Evolutionary conservation across 2,113 vertebrate species (phyloP).

Genomic region (Zapus hudsonius): DNA sequence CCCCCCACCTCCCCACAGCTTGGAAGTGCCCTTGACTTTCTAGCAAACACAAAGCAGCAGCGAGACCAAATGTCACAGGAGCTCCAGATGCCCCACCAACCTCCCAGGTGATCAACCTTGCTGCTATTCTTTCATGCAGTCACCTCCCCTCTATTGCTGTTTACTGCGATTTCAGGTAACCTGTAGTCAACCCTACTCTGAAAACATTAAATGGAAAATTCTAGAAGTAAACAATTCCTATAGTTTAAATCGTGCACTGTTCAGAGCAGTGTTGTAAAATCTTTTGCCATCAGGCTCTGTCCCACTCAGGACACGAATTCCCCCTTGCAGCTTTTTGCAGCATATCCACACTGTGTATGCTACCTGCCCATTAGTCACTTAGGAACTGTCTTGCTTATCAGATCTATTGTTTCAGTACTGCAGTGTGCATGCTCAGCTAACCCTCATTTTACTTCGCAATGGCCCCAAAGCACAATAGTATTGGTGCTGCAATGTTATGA

Average conservation of each 20-base stretch:
- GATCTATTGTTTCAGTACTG: not conserved
- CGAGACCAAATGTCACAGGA: not conserved
- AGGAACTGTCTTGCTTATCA: not conserved
- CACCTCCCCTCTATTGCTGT: no score
- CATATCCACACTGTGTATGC: not conserved
- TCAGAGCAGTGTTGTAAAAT: not conserved
- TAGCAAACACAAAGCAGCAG: not conserved
- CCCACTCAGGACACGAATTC: not conserved
- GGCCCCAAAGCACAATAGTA: not conserved
- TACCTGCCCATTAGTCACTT: not conserved
- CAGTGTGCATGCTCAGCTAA: not conserved
- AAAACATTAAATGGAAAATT: not conserved
- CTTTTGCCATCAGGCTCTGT: not conserved
- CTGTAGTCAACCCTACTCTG: not conserved
- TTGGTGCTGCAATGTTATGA: not conserved
- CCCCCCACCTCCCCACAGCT: not conserved
- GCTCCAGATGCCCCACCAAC: not conserved
- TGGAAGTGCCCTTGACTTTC: not conserved
- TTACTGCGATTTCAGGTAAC: not conserved
- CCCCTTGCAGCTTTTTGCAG: not conserved
- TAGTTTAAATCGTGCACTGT: not conserved
- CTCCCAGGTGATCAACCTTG: no score
- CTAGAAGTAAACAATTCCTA: not conserved
- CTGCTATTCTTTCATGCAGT: not conserved
- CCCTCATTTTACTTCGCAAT: not conserved